These are phyloP conservation scores for Drosophila bocki DNA, from an alignment of 1,140 invertebrate genomes.

Conservation along the genomic window DNA sequence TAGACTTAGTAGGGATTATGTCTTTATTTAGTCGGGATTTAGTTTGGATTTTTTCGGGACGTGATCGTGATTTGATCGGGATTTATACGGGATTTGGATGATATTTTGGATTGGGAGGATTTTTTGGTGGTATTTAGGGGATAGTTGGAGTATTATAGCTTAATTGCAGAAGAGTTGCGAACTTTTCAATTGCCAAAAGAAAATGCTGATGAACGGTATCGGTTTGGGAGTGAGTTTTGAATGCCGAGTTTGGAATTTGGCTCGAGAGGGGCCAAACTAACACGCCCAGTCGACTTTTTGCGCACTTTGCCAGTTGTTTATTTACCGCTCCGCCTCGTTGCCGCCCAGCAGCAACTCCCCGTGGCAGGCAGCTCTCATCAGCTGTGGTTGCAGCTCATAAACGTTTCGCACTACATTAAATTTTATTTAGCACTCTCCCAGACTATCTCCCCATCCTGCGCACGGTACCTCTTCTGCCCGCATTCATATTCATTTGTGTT, in stretches of 20 bases:
- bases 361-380: constrained; percentile 43
- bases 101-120: too few species aligned
- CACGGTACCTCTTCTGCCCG: constrained; percentile 35
- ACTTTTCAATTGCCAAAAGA: constrained; percentile 71
- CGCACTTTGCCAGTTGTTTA: constrained; percentile 79
- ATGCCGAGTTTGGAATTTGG: background rate
- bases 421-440: constrained; percentile 73
- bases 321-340: constrained; percentile 78
- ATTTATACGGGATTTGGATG: too few species aligned
- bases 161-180: constrained; percentile 7
- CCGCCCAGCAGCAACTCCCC: constrained; percentile 16
- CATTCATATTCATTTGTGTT: constrained; percentile 83
- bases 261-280: background rate
- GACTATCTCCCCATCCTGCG: background rate
- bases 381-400: constrained; percentile 81
- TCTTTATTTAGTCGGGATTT: too few species aligned
- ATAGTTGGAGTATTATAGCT: background rate
- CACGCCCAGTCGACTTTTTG: constrained; percentile 61
- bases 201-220: constrained; percentile 39
- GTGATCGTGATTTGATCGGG: too few species aligned
- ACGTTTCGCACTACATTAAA: constrained; percentile 83
- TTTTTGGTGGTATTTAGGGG: too few species aligned
- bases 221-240: background rate
- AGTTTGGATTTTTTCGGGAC: too few species aligned
- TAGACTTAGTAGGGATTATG: too few species aligned